A percentile compares a stretch with the other conserved stretches of the same genome.
phyloP scores from a whole-genome alignment of 2,113 vertebrate genomes.

The Neogobius melanostomus region DNA sequence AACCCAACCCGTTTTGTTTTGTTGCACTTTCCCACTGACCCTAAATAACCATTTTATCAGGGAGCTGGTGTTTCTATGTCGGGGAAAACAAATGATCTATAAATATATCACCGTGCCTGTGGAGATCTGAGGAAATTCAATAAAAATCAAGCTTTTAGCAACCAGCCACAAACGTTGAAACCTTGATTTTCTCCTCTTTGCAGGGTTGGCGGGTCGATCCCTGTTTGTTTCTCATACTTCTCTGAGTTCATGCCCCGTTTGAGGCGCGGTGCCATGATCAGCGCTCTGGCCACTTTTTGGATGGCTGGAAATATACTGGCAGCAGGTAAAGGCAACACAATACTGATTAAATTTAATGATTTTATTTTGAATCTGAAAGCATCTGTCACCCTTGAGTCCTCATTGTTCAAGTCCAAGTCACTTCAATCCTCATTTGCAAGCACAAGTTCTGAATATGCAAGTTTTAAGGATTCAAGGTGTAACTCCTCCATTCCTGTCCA shows the following conservation, averaged over 20 bases:
- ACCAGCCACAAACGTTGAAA: not conserved
- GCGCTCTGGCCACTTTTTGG: constrained; percentile 80
- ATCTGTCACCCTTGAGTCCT: too few relatives aligned
- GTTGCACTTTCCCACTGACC: not conserved
- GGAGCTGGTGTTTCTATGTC: not conserved
- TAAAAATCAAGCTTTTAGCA: not conserved
- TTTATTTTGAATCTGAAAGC: not conserved
- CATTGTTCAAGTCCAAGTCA: too few relatives aligned
- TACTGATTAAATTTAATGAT: not conserved
- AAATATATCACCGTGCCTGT: not conserved
- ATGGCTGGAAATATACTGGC: constrained; percentile 81
- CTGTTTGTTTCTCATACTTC: constrained; percentile 82
- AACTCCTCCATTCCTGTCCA: too few relatives aligned
- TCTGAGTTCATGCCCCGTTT: constrained; percentile 77
- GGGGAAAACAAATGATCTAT: not conserved
- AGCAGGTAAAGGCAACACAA: constrained; percentile 62
- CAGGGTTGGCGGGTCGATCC: constrained; percentile 79
- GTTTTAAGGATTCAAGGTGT: too few relatives aligned
- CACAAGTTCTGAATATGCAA: too few relatives aligned
- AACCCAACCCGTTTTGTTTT: not conserved
- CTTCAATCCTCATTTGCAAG: too few relatives aligned
- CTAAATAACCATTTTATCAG: not conserved
- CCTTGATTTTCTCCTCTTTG: constrained; percentile 12
- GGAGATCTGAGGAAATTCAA: constrained; percentile 1
- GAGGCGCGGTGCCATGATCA: constrained; percentile 77